Base-by-base conservation (phyloP, 2,888 invertebrate genomes). In the Tinea pellionella region DNA sequence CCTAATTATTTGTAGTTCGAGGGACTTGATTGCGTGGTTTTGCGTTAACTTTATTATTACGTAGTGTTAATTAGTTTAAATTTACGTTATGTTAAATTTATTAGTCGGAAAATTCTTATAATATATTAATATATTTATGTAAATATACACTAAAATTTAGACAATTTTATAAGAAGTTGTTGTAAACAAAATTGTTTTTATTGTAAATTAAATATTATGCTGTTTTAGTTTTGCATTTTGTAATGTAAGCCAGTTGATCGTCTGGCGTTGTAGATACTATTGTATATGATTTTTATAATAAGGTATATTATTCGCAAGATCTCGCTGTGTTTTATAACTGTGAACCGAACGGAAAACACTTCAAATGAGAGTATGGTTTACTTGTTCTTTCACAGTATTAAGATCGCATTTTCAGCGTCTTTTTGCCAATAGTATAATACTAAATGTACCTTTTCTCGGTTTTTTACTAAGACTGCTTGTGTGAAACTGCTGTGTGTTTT, bases 391-490 rank as follows among this genome's bases (percentile, higher is more conserved):
- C 24, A 24, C 24, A 24, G 24, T 24, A 6, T 24, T 24, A 24
- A 24, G 24, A 24, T 24, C 24, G 24, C 24, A 24, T 24, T 24
- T 24, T 24, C 24, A 24, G 24, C 24, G 24, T 24, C 3, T 24
- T 76, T 68, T 77, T 73, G 72, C 66, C 66, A 66, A 68, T 59
- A 72, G 65, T 82, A 81, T 12, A 85, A 80, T 77, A 79, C 79
- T 87, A 85, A 83, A 84, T 80, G 29, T 32, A 81, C 75, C 79
- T 82, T 80, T 74, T 86, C 83, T 86, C 85, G 82, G 83, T 85
- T 83, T 85, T 83, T 84, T 13, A 81, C 80, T 78, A 87, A 87
- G 86, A 87, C 86, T 87, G 87, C 85, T 86, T 86, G 80, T 82
- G 83, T 37, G 37, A 12, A 37, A 30, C 30, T 30, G 80, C 30